Evolutionary conservation across 2,888 invertebrate genomes (phyloP).

Genomic region (Parnassius glacialis): DNA sequence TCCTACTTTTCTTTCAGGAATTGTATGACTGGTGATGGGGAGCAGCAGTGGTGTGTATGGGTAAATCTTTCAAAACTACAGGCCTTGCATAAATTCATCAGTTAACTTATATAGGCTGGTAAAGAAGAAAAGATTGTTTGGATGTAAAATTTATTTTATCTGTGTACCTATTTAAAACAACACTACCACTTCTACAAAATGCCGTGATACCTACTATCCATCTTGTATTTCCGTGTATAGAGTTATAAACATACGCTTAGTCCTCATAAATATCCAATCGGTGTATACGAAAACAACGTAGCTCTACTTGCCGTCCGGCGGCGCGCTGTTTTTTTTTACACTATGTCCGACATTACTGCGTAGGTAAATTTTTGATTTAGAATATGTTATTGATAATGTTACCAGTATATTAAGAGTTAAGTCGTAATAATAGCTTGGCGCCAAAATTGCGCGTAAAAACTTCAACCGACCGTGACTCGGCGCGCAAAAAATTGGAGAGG

Average conservation of each 20-base stretch:
- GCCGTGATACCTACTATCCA: not conserved
- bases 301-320: not conserved
- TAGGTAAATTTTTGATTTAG: conserved; percentile 19
- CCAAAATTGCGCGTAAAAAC: conserved; percentile 76
- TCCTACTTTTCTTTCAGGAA: no score
- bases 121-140: no score
- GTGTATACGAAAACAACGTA: conserved; percentile 9
- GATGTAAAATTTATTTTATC: no score
- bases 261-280: conserved; percentile 21
- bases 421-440: conserved; percentile 61
- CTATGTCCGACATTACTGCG: conserved; percentile 16
- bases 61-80: no score
- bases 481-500: conserved; percentile 46
- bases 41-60: no score
- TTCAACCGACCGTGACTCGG: conserved; percentile 73
- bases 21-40: no score
- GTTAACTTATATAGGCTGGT: no score
- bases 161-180: no score
- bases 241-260: conserved; percentile 6
- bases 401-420: conserved; percentile 37
- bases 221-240: conserved; percentile 10
- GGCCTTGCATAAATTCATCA: no score
- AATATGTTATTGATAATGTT: conserved; percentile 25
- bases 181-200: no score
- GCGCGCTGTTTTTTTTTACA: not conserved